These are phyloP conservation scores for Mechanitis messenoides DNA, from an alignment of 2,888 invertebrate genomes.

Conservation along the genomic window DNA sequence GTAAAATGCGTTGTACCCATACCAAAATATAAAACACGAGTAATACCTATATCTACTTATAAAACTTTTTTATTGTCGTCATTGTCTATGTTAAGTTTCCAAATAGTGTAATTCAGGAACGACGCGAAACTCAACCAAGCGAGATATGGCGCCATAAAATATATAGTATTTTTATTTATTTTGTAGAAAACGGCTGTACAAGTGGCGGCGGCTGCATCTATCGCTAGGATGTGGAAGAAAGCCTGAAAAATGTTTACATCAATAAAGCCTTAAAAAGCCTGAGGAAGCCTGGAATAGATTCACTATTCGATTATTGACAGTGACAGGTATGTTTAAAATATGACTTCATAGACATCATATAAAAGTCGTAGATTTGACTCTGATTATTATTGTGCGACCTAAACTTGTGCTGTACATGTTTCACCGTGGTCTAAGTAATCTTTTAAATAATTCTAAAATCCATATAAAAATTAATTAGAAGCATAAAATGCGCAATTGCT, in stretches of 20 bases:
- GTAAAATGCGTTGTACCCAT: too few relatives aligned
- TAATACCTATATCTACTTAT: not conserved
- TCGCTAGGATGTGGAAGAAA: constrained; percentile 75
- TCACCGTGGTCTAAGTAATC: too few relatives aligned
- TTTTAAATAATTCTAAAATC: too few relatives aligned
- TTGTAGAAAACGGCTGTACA: constrained; percentile 77
- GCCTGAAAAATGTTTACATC: constrained; percentile 68
- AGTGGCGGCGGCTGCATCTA: constrained; percentile 77
- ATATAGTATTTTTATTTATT: constrained; percentile 80
- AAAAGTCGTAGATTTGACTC: too few relatives aligned
- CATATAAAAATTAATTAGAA: too few relatives aligned
- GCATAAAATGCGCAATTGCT: too few relatives aligned
- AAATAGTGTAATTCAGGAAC: constrained; percentile 80
- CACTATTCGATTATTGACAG: too few relatives aligned
- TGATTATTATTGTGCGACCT: too few relatives aligned
- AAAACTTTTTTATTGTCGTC: not conserved
- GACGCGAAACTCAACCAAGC: constrained; percentile 84
- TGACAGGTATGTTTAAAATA: too few relatives aligned
- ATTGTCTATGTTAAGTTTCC: constrained; percentile 54
- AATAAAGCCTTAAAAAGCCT: not conserved
- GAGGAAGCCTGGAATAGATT: not conserved
- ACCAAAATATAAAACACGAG: not conserved
- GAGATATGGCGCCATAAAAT: constrained; percentile 84
- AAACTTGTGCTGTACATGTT: too few relatives aligned
- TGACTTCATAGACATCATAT: too few relatives aligned